Base-by-base conservation (phyloP, 2,113 vertebrate species). In the Serilophus lunatus region DNA sequence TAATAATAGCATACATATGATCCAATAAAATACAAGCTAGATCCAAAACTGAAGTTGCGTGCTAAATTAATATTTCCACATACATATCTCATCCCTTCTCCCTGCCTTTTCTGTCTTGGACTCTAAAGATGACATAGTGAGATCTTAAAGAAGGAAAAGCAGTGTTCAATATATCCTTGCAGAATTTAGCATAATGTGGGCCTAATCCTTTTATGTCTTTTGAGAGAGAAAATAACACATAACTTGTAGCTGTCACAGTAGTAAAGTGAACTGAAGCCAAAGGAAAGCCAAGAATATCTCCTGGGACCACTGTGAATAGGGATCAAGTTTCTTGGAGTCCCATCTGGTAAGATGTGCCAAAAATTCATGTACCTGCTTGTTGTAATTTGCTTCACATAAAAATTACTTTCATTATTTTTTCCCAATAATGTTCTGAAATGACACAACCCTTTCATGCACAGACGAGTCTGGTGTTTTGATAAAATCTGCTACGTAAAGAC, bases 301-400 rank as follows among this genome's bases (percentile, higher is more conserved):
- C 35, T 78, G 72, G 69, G 49, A 70, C 69, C 68, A 33, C 38
- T 74, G 35, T 60, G 71, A 92, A 81, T 7, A 78, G 64, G 31
- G 72, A 77, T 66, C 16, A 5, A 68, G 64, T 88, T 93, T 83
- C 7, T 28, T 85, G 44, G 78, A 85, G 54, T 75, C 71, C 28
- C 51, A 13, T 45, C 45, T 86, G 35, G 36, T 76, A 42, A 44
- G 20, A 59, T 23, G 38, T 71, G 82, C 82, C 79, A 94, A 86
- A 86, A 78, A 49, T 56, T 93, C 93, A 78, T 68, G 92, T 81
- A 86, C 44, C 57, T 77, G 31, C 85, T 66, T 95, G 93, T 77
- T 68, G 31, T 28, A 93, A 90, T 96, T 90, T 96, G 60, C 47
- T 92, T 83, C 70, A 90, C 59, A 75, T 82, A 83, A 70, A 77